Base-by-base conservation (phyloP, 2,797 vertebrate species). In the Cyprinella venusta region DNA sequence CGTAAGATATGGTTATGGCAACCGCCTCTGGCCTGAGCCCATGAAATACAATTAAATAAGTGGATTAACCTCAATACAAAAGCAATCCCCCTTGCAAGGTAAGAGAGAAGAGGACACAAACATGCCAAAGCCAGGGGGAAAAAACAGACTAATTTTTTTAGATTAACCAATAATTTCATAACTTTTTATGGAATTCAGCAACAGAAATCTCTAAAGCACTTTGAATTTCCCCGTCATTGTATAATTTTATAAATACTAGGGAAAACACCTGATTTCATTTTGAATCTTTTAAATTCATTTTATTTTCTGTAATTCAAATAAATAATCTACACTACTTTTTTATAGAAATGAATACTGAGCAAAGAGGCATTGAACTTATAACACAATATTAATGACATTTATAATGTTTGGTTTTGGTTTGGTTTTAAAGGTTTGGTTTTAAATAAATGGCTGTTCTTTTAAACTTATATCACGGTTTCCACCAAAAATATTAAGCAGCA, bases 1-100 rank as follows among this genome's bases (percentile, higher is more conserved):
- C 86, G 80, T 72, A 78, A 89, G 86, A 87, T 85, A 91, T 80
- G 81, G 88, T 91, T 91, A 91, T 90, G 89, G 89, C 91, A 92
- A 93, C 91, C 84, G 4, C 83, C 83, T 85, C 89, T 90, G 90
- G 91, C 92, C 91, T 94, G 92, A 94, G 90, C 88, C 84, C 87
- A 90, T 91, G 89, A 92, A 91, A 93, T 93, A 92, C 93, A 94
- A 95, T 94, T 92, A 93, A 90, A 90, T 94, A 95, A 95, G 91
- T 94, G 93, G 94, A 94, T 94, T 95, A 94, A 90, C 94, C 94
- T 94, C 89, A 93, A 94, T 94, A 93, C 92, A 91, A 88, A 61
- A 91, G 86, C 92, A 94, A 94, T 94, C 93, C 91, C 90, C 89
- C 88, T 79, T 8, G 7, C 85, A 88, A 87, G 78, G 56, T 42